Base-by-base conservation (phyloP, 2,888 invertebrate species). In the Pseudococcus longispinus region DNA sequence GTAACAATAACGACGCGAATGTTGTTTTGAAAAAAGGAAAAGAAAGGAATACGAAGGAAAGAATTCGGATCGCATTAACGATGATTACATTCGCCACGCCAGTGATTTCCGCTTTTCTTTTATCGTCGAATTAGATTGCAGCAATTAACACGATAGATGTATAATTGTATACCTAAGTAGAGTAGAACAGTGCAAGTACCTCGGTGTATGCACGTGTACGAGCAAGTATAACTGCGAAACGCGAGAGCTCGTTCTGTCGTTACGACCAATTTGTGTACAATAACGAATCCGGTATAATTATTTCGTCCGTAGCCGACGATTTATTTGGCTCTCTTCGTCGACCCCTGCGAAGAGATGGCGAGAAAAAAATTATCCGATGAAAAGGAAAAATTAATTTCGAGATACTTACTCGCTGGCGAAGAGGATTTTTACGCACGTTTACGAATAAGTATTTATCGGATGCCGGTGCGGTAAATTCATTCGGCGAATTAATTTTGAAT, bases 311-410 rank as follows among this genome's bases (percentile, higher is more conserved):
- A 60, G 23, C 23, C 60, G 60, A 60, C 60, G 60, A 60, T 60
- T 23, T 60, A 60, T 60, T 60, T 60, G 9, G 8, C 5, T 13
- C 60, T 9, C 23, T 1, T 60, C 1, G 9, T 2, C 60, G 23
- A 23, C 20, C 23, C n/a, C 4, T 1, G 5, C 23, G 11, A 11
- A n/a, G 51, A 0, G n/a, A n/a, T 4, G n/a, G 51, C 42, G 42
- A 42, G 32, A 82, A 82, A 82, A 32, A 42, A 82, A 82, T 82
- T 82, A 82, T 82, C 23, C 37, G 23, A 44, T 13, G 83, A 44
- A 83, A 32, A 23, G 83, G 55, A 83, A 83, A 18, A 55, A 83
- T 46, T 29, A 29, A 51, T 29, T 15, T 26, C 8, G 18, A 51
- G 26, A 23, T 42, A 83, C 20, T 9, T 15, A 9, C 37, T 37